These are phyloP conservation scores for Anastatus disparis DNA, from an alignment of 1,140 invertebrate species.

Conservation along the genomic window DNA sequence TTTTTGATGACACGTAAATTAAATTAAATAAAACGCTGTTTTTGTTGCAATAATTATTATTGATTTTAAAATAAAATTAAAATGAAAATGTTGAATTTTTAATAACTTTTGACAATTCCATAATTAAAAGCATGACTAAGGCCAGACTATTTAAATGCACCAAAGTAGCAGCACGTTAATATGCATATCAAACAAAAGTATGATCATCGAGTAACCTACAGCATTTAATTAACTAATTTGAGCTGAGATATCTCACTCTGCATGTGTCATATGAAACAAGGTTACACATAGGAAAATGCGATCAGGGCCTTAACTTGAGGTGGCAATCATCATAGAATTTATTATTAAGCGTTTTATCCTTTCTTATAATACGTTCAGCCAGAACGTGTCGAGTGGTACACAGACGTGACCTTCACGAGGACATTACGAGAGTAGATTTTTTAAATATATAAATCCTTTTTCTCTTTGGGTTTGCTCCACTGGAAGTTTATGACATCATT, in stretches of 20 bases:
- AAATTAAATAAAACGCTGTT: no score
- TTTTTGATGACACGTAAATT: no score
- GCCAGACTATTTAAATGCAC: no score
- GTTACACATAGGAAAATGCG: constrained; percentile 5
- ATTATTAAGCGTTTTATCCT: constrained; percentile 27
- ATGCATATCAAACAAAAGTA: no score
- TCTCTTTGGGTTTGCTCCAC: background rate
- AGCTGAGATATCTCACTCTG: background rate
- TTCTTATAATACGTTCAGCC: no score
- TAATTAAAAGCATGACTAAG: no score
- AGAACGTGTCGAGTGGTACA: background rate
- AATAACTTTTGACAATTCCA: no score
- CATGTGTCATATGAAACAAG: background rate
- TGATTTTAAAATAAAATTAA: no score
- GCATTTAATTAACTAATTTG: background rate
- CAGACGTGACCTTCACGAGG: constrained; percentile 1
- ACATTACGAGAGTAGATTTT: constrained; percentile 24
- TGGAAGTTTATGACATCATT: background rate
- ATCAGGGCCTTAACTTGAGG: constrained; percentile 22
- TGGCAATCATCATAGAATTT: constrained; percentile 29
- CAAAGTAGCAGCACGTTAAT: no score
- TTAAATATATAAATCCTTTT: background rate
- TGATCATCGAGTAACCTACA: background rate
- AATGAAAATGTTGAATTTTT: no score
- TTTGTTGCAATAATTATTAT: no score